Evolutionary conservation across 1,140 invertebrate genomes (phyloP), one percentile per base, ranked within the genome.

Genomic region (Apocrypta bakeri): DNA sequence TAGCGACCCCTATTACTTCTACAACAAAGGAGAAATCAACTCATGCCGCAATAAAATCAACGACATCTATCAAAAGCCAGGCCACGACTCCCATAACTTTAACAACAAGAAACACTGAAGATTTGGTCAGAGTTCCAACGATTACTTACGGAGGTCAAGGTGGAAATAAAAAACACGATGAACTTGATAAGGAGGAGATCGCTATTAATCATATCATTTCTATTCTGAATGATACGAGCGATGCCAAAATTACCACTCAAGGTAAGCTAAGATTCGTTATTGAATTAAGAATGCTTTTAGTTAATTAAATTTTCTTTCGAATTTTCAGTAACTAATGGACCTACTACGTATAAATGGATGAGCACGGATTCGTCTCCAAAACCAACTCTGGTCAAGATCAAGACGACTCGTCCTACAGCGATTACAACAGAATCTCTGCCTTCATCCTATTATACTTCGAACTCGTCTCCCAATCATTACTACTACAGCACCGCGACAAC

Each of bases 201-300:
- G 87, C 92, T 80, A 89, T 94, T 84, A 84, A 93, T 91, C 88
- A 93, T 27, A 95, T 95, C 12, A 94, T 95, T 78, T 93, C 94
- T 40, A 95, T 95, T 88, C 86, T 95, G 21, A 95, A 95, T 85
- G 93, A 94, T 25, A 93, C 92, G n/a, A 93, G 91, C 0, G 88
- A 87, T 0, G 85, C 87, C 0, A 87, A 88, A 78, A 48, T 87
- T 86, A 89, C 82, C 0, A 84, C 88, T 0, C 85, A 86, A 73
- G 85, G 86, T 88, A 81, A 84, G 64, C 68, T 14, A 48, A 78
- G 48, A n/a, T 40, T 21, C 27, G 29, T 21, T 40, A 56, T 56
- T 56, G 17, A 56, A 56, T 56, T 56, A n/a, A 17, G 21, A 56
- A 56, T 56, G 14, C 6, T 1, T 6, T n/a, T 7, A 56, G 14